Conservation (phyloP, 2,797 vertebrate species). For the Alfaro cultratus region DNA sequence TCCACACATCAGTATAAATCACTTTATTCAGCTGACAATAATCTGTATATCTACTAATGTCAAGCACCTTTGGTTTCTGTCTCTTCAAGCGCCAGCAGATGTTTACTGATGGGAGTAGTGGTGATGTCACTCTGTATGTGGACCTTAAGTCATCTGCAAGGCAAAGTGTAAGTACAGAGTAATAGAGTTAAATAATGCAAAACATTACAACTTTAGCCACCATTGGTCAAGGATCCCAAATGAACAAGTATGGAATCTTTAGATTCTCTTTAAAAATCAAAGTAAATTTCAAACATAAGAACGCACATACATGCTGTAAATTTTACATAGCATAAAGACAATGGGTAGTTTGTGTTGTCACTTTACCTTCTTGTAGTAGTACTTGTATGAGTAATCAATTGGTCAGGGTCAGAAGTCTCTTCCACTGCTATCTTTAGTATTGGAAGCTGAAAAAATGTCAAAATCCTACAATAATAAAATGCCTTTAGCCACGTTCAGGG, state of each 20-base stretch:
- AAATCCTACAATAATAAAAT: not conserved
- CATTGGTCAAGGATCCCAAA: conserved; percentile 25
- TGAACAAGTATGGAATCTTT: too few relatives aligned
- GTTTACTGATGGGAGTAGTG: conserved; percentile 77
- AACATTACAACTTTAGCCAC: not conserved
- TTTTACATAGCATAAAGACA: not conserved
- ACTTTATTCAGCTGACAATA: not conserved
- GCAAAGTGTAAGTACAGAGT: conserved; percentile 57
- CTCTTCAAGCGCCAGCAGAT: conserved; percentile 75
- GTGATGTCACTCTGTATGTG: conserved; percentile 69
- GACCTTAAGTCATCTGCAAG: conserved; percentile 33
- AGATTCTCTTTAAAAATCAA: too few relatives aligned
- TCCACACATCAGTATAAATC: not conserved
- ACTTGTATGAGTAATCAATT: not conserved
- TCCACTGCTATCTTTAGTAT: not conserved
- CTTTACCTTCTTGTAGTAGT: not conserved
- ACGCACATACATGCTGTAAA: too few relatives aligned
- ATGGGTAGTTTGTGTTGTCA: not conserved
- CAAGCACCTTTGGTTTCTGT: not conserved
- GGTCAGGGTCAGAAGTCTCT: not conserved
- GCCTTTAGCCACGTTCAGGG: not conserved
- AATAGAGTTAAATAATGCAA: too few relatives aligned
- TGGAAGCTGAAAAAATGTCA: not conserved
- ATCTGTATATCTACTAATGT: not conserved
- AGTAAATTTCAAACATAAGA: too few relatives aligned